Evolutionary conservation across 35 echinoderm and acorn worm genomes (phyloP).

Genomic region (Ptychodera flava): DNA sequence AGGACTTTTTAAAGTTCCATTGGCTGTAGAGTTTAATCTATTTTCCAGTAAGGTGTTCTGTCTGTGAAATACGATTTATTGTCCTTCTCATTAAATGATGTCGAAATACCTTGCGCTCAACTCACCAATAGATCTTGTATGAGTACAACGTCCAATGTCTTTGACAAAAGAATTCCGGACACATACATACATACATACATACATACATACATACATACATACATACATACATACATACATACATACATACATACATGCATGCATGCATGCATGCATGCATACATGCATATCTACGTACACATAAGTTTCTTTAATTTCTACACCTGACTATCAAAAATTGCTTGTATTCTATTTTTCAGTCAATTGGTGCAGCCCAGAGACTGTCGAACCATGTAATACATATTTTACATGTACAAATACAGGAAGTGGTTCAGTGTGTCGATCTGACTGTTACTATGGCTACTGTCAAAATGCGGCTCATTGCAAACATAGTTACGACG

Average conservation of each 20-base stretch:
- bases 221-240: neutral
- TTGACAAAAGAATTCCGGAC: no score
- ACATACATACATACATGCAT: neutral
- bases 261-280: neutral
- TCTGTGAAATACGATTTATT: no score
- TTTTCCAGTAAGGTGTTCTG: no score
- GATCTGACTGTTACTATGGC: neutral
- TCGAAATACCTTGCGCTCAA: no score
- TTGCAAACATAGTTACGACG: neutral
- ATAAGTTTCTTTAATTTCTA: no score
- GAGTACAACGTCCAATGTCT: no score
- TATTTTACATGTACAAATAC: neutral
- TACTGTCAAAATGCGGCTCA: neutral
- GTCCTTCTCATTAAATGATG: no score
- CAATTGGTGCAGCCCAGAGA: neutral
- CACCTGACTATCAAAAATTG: no score
- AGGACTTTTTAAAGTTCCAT: no score
- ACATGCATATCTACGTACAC: neutral
- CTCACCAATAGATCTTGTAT: no score
- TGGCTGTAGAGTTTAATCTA: no score
- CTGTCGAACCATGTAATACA: neutral
- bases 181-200: neutral
- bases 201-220: neutral
- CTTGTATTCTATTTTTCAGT: neutral
- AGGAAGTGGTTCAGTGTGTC: neutral